Evolutionary conservation across 2,888 invertebrate species (phyloP), one percentile per base, ranked within the genome.

Genomic region (Loripinus fragilis): DNA sequence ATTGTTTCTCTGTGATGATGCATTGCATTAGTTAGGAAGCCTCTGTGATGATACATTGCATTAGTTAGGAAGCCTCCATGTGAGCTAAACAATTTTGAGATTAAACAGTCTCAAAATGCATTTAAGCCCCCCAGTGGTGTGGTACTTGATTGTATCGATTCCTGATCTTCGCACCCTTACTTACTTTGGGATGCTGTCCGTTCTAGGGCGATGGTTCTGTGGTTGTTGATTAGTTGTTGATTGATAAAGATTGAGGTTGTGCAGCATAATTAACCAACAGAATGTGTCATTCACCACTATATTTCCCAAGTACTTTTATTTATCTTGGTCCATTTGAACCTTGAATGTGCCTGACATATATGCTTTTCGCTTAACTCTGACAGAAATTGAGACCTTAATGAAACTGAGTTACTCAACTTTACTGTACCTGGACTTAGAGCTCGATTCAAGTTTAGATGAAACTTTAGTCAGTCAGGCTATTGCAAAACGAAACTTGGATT

Each of bases 201-300:
- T n/a, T n/a, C n/a, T n/a, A n/a, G n/a, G n/a, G n/a, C n/a, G n/a
- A n/a, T n/a, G n/a, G n/a, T n/a, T n/a, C n/a, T n/a, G n/a, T n/a
- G n/a, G n/a, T n/a, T n/a, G n/a, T n/a, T n/a, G n/a, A n/a, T n/a
- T n/a, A n/a, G n/a, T n/a, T n/a, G n/a, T n/a, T n/a, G n/a, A n/a
- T n/a, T n/a, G n/a, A n/a, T n/a, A n/a, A n/a, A n/a, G 71, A 20
- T 70, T 81, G 41, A 64, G 67, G 42, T 60, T 33, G 25, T 73
- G 45, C 35, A 17, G 28, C 23, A 69, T 65, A 20, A 64, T 81
- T 33, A 74, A 81, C 55, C 77, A 77, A 12, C 23, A 74, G 41
- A 77, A 69, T 38, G 10, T 77, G 41, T 72, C 77, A 35, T 81
- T 78, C 65, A 77, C 76, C n/a, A 60, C 74, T 30, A 69, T 80